A percentile compares a stretch with the other conserved stretches of the same genome.
Evolutionary conservation across 2,113 vertebrate genomes (phyloP).

Genomic region (Anhinga rufa): DNA sequence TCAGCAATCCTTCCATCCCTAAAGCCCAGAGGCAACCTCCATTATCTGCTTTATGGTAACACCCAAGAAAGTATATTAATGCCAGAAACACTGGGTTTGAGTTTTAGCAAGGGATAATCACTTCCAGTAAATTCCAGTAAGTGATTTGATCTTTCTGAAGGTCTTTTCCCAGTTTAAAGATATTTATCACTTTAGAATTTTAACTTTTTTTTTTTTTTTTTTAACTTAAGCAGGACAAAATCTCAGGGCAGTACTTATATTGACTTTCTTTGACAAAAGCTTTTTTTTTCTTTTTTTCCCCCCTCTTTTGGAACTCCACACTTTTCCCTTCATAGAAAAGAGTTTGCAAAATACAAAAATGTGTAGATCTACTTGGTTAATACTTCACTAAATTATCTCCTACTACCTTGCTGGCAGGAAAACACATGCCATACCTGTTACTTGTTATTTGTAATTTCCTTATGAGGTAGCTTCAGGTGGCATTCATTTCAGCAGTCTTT

Average conservation of each 20-base stretch:
- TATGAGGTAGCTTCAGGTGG: neutral
- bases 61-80: neutral
- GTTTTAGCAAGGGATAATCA: neutral
- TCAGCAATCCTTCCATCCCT: neutral
- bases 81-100: neutral
- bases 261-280: neutral
- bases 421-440: neutral
- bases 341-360: neutral
- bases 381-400: neutral
- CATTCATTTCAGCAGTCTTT: neutral
- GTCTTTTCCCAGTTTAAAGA: neutral
- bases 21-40: neutral
- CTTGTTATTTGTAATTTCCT: neutral
- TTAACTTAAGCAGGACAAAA: neutral
- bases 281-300: too few species aligned
- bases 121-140: neutral
- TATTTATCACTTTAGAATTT: neutral
- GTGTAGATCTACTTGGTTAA: neutral
- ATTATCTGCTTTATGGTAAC: neutral
- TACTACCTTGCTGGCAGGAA: neutral
- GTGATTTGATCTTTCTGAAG: neutral
- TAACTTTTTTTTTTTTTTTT: neutral
- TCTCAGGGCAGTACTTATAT: fast-evolving
- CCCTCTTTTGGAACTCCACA: neutral
- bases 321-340: neutral